These are phyloP conservation scores for Arothron firmamentum DNA, from an alignment of 2,113 vertebrate genomes.

Conservation along the genomic window DNA sequence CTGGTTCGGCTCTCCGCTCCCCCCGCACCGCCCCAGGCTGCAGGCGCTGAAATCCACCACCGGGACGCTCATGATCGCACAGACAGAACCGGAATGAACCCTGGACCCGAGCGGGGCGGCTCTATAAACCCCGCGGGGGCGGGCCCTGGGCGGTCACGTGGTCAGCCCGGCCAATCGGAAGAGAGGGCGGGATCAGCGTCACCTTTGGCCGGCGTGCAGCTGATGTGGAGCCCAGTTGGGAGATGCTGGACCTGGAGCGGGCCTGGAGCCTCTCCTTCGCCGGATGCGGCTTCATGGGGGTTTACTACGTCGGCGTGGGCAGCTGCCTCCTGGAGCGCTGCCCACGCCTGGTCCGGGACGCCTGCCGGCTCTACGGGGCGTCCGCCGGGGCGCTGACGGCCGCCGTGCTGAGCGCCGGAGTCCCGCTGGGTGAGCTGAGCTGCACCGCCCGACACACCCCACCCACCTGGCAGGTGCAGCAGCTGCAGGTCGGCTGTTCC, in stretches of 20 bases:
- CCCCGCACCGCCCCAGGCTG: conserved; percentile 26
- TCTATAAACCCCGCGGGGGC: neutral
- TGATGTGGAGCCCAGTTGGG: neutral
- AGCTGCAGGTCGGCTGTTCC: neutral
- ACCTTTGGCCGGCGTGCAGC: conserved; percentile 35
- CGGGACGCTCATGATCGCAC: conserved; percentile 60
- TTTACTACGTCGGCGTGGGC: conserved; percentile 80
- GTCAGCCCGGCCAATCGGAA: conserved; percentile 36
- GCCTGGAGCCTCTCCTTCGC: conserved; percentile 84
- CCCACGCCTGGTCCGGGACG: conserved; percentile 72
- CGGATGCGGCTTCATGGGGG: conserved; percentile 85
- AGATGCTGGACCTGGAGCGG: conserved; percentile 70
- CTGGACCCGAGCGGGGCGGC: no score
- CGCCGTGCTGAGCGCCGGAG: conserved; percentile 59
- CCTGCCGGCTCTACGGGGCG: conserved; percentile 74
- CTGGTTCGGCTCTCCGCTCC: conserved; percentile 16
- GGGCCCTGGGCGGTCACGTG: conserved; percentile 28
- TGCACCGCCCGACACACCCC: neutral
- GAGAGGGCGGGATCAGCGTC: neutral
- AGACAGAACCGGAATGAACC: neutral
- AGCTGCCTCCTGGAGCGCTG: conserved; percentile 78
- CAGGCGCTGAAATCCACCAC: conserved; percentile 66
- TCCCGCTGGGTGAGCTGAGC: conserved; percentile 74
- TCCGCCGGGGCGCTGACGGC: conserved; percentile 79
- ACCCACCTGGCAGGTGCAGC: neutral